A percentile compares a stretch with the other conserved stretches of the same genome.
phyloP scores from a whole-genome alignment of 1,140 invertebrate genomes.

The Leptinotarsa undecemlineata region DNA sequence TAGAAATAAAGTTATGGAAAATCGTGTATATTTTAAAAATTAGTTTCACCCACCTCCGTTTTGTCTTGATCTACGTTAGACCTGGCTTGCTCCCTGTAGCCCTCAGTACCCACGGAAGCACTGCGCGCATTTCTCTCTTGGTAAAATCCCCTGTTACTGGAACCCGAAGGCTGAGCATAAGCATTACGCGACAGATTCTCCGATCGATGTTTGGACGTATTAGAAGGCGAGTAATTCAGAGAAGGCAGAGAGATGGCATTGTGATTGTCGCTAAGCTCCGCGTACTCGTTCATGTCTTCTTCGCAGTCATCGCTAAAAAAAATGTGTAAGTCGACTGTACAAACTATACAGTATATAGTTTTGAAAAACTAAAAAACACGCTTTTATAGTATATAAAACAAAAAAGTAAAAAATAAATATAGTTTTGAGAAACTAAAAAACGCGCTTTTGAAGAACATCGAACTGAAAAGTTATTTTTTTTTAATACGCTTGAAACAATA shows the following conservation, averaged over 20 bases:
- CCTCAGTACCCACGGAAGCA: conserved; percentile 25
- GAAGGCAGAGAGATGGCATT: conserved; percentile 34
- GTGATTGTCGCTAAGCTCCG: conserved; percentile 41
- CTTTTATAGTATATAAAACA: too few relatives aligned
- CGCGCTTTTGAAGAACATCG: too few relatives aligned
- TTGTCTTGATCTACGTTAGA: conserved; percentile 31
- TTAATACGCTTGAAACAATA: too few relatives aligned
- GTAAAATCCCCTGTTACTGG: conserved; percentile 14
- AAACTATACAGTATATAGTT: too few relatives aligned
- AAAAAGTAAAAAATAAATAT: too few relatives aligned
- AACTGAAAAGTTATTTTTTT: too few relatives aligned
- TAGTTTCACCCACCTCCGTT: conserved; percentile 23
- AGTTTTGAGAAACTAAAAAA: too few relatives aligned
- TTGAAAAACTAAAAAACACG: too few relatives aligned
- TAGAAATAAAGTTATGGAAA: too few relatives aligned
- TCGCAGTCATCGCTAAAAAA: conserved; percentile 48
- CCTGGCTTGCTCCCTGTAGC: conserved; percentile 26
- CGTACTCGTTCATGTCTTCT: conserved; percentile 49
- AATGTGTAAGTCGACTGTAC: not conserved
- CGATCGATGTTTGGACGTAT: conserved; percentile 10
- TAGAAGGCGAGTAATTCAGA: conserved; percentile 36
- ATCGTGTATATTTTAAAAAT: too few relatives aligned
- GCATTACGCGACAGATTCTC: not conserved
- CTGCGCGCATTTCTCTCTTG: conserved; percentile 30
- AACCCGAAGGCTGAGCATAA: conserved; percentile 6